Evolutionary conservation across 2,113 vertebrate species (phyloP), one percentile per base, ranked within the genome.

Genomic region (Alethe diademata): DNA sequence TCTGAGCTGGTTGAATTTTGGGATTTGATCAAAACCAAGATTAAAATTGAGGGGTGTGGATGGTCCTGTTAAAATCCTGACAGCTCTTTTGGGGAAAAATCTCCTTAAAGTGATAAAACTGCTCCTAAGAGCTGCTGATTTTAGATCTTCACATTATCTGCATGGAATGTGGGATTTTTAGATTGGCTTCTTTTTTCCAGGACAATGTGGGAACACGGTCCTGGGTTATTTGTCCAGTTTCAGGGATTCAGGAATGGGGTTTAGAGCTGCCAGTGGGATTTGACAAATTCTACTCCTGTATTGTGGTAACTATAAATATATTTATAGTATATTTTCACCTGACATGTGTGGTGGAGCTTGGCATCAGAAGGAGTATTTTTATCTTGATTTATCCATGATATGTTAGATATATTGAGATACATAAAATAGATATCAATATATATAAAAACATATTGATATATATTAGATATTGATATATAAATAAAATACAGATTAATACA

Each of bases 121-220:
- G 24, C 57, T 74, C 38, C 24, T 4, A 7, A 53, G 45, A 10
- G 16, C 23, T 26, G 48, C 74, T 54, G 47, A 20, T 53, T 5
- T 16, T 6, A 11, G 35, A 31, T n/a, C n/a, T 76, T 67, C 38
- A 2, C 1, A 5, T 5, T 31, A 12, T 5, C 24, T 12, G 13
- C 24, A 14, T 6, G n/a, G 20, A 48, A 6, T 1, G 19, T 28
- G 33, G 51, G 4, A 4, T 20, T 64, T 38, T 66, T 14, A 22
- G 38, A 10, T 26, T 43, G 66, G 33, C 5, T 73, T 26, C 42
- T n/a, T 40, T 56, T 50, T 70, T 28, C 31, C 14, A 73, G 81
- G 28, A 15, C 36, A 16, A 3, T 0, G 0, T 40, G 40, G 48
- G 48, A 78, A 35, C 7, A 11, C 2, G 0, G 33, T 57, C 64